Evolutionary conservation across 2,888 invertebrate genomes (phyloP), one percentile per base, ranked within the genome.

Genomic region (Myopa testacea): DNA sequence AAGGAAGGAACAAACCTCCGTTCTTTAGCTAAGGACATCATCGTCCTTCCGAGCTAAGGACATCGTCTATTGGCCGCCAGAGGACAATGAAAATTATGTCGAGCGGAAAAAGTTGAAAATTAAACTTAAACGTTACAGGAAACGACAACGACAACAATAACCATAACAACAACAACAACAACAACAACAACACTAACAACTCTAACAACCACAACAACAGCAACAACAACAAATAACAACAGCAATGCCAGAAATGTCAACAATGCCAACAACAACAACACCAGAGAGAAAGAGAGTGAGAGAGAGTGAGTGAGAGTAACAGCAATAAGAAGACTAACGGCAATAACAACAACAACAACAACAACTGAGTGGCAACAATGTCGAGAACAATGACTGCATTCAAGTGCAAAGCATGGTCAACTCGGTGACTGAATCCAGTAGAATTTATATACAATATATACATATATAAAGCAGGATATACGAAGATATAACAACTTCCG

Each of bases 401-500:
- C 63, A 62, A 60, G 62, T 71, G 69, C 74, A 78, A 70, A 60
- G n/a, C 45, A 70, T 45, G 67, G 71, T 74, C 58, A 70, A 55
- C 50, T 63, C 58, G 68, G 77, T n/a, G 55, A 45, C 58, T 38
- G 69, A 79, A 65, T 70, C 65, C 58, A 62, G 71, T 71, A 14
- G 45, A 80, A 78, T 75, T 75, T 67, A 84, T 26, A 62, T 26
- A 45, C 45, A 45, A 26, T 86, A 87, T 85, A 86, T 87, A 87
- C 45, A 3, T 6, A 1, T 45, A 87, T 87, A 87, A 87, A 45
- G 6, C 7, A 8, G 10, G 6, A 86, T 87, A 84, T 86, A 86
- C 85, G 84, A 86, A 86, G 86, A 87, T 85, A 86, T 87, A 87
- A 87, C 86, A 87, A 87, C 86, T 87, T 87, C 87, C 87, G 88